phyloP scores from a whole-genome alignment of 2,797 vertebrate species.

The Simalia tracyae region DNA sequence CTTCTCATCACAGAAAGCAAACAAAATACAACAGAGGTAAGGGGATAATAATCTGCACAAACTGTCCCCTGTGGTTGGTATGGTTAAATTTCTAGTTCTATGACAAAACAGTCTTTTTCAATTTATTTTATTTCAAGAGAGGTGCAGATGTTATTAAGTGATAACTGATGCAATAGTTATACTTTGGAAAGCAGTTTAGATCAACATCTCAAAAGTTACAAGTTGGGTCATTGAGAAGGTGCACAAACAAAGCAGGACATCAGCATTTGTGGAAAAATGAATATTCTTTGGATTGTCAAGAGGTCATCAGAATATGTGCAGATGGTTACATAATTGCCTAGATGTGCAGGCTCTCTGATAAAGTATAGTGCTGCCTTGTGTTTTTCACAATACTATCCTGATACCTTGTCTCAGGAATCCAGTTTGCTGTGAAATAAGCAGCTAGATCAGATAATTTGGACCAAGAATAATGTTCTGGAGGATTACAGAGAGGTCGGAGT shows the following conservation, averaged over 20 bases:
- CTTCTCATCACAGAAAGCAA: constrained; percentile 28
- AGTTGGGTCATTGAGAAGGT: constrained; percentile 19
- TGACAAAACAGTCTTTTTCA: constrained; percentile 43
- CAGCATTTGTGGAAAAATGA: background rate
- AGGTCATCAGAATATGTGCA: background rate
- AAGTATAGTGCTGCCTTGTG: too few relatives aligned
- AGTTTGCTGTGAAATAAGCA: too few relatives aligned
- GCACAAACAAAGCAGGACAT: constrained; percentile 20
- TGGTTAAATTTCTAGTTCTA: constrained; percentile 46
- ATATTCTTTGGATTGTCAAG: background rate
- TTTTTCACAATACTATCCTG: too few relatives aligned
- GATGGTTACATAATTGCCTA: background rate
- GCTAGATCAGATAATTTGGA: too few relatives aligned
- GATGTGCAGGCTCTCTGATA: too few relatives aligned
- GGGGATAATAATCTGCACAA: constrained; percentile 52
- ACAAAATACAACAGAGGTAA: constrained; percentile 56
- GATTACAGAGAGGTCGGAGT: too few relatives aligned
- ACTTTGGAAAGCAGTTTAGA: constrained; percentile 18
- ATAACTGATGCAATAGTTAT: constrained; percentile 27
- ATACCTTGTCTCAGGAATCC: too few relatives aligned
- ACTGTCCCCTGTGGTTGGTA: background rate
- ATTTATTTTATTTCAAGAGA: constrained; percentile 49
- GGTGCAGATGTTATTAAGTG: constrained; percentile 55
- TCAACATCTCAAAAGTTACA: constrained; percentile 31
- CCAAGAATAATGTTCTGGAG: too few relatives aligned